These are phyloP conservation scores for Boloria euphrosyne DNA, from an alignment of 2,888 invertebrate genomes.

Conservation along the genomic window DNA sequence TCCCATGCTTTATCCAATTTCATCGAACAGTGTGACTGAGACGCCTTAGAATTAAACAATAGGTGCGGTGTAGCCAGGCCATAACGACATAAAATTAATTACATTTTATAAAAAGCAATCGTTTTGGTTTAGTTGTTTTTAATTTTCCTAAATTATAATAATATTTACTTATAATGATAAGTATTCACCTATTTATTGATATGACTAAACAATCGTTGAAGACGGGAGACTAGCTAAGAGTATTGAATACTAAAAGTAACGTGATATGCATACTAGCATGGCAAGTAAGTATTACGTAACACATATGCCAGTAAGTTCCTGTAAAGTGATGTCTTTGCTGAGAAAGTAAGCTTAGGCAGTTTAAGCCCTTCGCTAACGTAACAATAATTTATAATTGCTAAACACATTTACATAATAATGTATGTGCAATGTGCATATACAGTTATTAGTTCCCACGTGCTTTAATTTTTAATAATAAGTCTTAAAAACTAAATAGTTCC, in stretches of 20 bases:
- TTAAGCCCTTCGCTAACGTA: neutral
- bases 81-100: constrained; percentile 53
- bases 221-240: constrained; percentile 51
- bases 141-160: neutral
- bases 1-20: constrained; percentile 81
- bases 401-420: neutral
- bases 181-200: constrained; percentile 2
- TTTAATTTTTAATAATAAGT: neutral
- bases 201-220: constrained; percentile 39
- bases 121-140: neutral
- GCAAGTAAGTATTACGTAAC: constrained; percentile 61
- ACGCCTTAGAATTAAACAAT: constrained; percentile 73
- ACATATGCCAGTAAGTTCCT: constrained; percentile 61
- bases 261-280: constrained; percentile 60
- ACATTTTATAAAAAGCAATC: neutral
- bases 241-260: constrained; percentile 60
- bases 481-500: too few relatives aligned
- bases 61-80: constrained; percentile 67
- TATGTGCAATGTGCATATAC: too few relatives aligned
- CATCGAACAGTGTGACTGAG: constrained; percentile 70
- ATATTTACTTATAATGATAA: neutral
- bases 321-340: constrained; percentile 50
- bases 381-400: neutral
- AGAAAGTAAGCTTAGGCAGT: constrained; percentile 10
- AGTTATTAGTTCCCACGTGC: too few relatives aligned